Evolutionary conservation across 2,113 vertebrate genomes (phyloP), one percentile per base, ranked within the genome.

Genomic region (Coryphaenoides rupestris): DNA sequence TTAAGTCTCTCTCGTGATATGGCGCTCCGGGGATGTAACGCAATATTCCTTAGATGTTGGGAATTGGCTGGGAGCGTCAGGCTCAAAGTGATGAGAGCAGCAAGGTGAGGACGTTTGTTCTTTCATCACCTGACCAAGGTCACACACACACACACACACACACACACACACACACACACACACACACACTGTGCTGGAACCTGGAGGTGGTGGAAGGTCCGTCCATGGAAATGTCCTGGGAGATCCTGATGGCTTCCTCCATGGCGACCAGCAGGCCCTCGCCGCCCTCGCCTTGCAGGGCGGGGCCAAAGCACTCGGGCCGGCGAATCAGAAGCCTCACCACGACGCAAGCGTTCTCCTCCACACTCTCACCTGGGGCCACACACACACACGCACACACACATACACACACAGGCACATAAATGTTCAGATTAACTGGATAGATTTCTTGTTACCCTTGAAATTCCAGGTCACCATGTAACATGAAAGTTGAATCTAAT

Each of bases 221-320:
- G 57, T 95, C 93, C 83, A 93, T 89, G 23, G 90, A 90, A 14
- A 90, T 83, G 64, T 96, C 94, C 70, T 95, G 92, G 0, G 95
- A 94, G 75, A 98, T 96, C 66, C 88, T 91, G 79, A 96, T 98
- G 55, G 95, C 95, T 75, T 98, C 96, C 63, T 95, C 92, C 89
- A 98, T 94, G 53, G 91, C 94, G 58, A 92, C 90, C 1, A 98
- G 88, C 5, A 98, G 90, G 9, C 96, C 96, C 2, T 95, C 86
- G 22, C 96, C 96, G 1, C 93, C 94, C 72, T 98, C 95, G 17
- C 95, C 96, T 72, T 91, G 86, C 65, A 98, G 72, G 6, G 96
- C 95, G 19, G 96, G 96, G 52, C 96, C 96, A 54, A 98, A 98
- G 72, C 96, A 98, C 66, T 98, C 96, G 0, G 96, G 95, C 3